Evolutionary conservation across 2,888 invertebrate genomes (phyloP).

Genomic region (Melanchra persicariae): DNA sequence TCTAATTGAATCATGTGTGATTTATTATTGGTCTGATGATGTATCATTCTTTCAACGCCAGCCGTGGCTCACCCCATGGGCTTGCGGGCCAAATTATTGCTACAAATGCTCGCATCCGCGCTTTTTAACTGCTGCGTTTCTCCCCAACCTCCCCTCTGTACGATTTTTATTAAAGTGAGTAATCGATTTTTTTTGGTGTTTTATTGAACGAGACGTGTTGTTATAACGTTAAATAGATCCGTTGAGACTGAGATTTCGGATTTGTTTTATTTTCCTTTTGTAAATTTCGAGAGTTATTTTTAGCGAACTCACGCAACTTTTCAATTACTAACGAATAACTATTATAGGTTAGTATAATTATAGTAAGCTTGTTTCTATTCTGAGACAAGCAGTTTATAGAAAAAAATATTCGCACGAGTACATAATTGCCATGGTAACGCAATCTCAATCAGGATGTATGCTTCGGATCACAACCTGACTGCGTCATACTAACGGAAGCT

Average conservation of each 20-base stretch:
- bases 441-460: not conserved
- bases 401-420: not conserved
- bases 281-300: not conserved
- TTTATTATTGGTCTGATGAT: slow-evolving; percentile 91
- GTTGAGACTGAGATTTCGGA: slow-evolving; percentile 25
- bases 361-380: not conserved
- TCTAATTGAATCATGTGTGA: slow-evolving; percentile 91
- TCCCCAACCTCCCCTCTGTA: slow-evolving; percentile 77
- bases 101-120: slow-evolving; percentile 88
- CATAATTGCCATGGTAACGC: not conserved
- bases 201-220: slow-evolving; percentile 72
- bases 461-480: not conserved
- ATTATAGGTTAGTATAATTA: not conserved
- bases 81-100: slow-evolving; percentile 88
- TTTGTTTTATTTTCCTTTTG: slow-evolving; percentile 1
- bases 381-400: not conserved
- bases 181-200: slow-evolving; percentile 79
- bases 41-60: slow-evolving; percentile 90
- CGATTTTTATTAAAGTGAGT: slow-evolving; percentile 84
- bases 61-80: slow-evolving; percentile 87
- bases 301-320: not conserved
- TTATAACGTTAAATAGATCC: slow-evolving; percentile 69
- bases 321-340: not conserved
- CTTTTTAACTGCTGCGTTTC: slow-evolving; percentile 84
- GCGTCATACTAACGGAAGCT: not conserved